A percentile compares a stretch with the other conserved stretches of the same genome.
phyloP scores from a whole-genome alignment of 2,888 invertebrate species.

The Tinea pellionella region DNA sequence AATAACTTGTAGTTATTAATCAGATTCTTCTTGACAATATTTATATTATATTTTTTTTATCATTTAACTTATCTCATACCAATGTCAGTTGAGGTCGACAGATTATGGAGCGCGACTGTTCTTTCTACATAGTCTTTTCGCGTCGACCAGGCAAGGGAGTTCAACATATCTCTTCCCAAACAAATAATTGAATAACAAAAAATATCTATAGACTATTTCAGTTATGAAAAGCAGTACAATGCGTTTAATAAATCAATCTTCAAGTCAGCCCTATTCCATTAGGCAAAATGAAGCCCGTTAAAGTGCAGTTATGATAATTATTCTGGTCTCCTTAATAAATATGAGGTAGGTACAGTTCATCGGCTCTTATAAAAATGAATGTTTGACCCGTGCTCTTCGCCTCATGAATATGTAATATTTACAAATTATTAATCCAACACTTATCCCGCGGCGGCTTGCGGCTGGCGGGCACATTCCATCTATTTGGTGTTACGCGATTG shows the following conservation, averaged over 20 bases:
- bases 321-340: conserved; percentile 58
- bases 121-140: too few relatives aligned
- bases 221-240: neutral
- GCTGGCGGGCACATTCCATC: neutral
- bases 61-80: too few relatives aligned
- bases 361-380: conserved; percentile 50
- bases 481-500: conserved; percentile 5
- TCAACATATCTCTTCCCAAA: too few relatives aligned
- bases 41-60: too few relatives aligned
- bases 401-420: conserved; percentile 69
- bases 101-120: too few relatives aligned
- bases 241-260: neutral
- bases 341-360: conserved; percentile 41
- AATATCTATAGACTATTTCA: too few relatives aligned
- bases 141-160: too few relatives aligned
- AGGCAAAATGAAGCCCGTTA: neutral
- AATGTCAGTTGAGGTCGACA: too few relatives aligned
- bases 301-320: conserved; percentile 47
- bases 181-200: too few relatives aligned
- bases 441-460: conserved; percentile 33
- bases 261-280: neutral
- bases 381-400: conserved; percentile 54
- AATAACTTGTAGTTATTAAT: conserved; percentile 16
- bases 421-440: conserved; percentile 67
- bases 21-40: conserved; percentile 19